A percentile compares a stretch with the other conserved stretches of the same genome.
phyloP scores from a whole-genome alignment of 2,888 invertebrate genomes.

The Drosophila paramelanica region DNA sequence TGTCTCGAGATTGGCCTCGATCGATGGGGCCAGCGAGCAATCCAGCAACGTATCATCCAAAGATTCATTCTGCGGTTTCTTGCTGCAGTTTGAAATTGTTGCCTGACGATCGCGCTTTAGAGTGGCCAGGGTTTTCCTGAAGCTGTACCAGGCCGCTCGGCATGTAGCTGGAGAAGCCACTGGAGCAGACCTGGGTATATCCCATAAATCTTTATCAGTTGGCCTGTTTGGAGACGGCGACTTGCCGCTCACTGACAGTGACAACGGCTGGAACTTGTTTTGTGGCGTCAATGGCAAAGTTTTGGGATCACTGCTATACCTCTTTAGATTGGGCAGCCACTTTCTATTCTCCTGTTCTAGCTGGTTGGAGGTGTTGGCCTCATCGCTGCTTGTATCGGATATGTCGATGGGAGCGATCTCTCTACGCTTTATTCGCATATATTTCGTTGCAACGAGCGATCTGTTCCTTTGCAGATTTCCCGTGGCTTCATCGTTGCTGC shows the following conservation, averaged over 20 bases:
- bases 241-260: constrained; percentile 12
- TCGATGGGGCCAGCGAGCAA: not conserved
- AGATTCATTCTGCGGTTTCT: not conserved
- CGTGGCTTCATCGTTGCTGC: constrained; percentile 24
- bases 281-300: constrained; percentile 3
- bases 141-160: constrained; percentile 11
- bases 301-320: constrained; percentile 3
- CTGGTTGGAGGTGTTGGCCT: constrained; percentile 2
- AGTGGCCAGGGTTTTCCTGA: constrained; percentile 10
- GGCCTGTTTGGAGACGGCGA: not conserved
- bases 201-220: not conserved
- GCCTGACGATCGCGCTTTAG: constrained; percentile 8
- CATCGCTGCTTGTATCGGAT: constrained; percentile 45
- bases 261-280: constrained; percentile 35
- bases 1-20: constrained; percentile 25
- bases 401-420: constrained; percentile 1
- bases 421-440: not conserved
- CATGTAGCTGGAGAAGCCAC: not conserved
- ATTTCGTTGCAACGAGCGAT: constrained; percentile 11
- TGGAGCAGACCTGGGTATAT: not conserved
- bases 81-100: constrained; percentile 1
- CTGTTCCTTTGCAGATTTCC: not conserved
- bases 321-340: not conserved
- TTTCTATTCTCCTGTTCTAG: constrained; percentile 18
- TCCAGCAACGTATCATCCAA: constrained; percentile 14